phyloP scores from a whole-genome alignment of 2,888 invertebrate species.

The Rhimphoctona megacephalus region DNA sequence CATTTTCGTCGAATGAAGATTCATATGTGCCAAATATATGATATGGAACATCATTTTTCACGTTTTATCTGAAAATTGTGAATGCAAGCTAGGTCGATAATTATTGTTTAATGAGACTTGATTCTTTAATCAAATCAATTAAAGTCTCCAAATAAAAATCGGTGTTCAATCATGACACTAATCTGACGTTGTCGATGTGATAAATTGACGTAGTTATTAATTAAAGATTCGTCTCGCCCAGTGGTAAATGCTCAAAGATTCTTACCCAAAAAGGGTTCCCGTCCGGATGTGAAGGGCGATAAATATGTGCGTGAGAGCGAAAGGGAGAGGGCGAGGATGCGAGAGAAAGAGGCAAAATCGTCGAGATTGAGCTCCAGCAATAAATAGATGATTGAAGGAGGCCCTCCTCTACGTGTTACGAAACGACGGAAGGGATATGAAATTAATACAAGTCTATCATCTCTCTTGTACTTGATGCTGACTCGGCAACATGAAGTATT shows the following conservation, averaged over 20 bases:
- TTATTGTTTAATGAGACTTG: too few relatives aligned
- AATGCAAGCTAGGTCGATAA: not conserved
- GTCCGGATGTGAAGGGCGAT: constrained; percentile 42
- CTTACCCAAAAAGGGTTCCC: constrained; percentile 36
- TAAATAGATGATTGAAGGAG: constrained; percentile 83
- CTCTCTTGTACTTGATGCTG: constrained; percentile 70
- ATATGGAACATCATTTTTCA: not conserved
- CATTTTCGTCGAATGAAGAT: constrained; percentile 41
- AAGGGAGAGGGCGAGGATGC: not conserved
- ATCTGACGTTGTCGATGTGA: constrained; percentile 16
- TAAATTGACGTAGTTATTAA: constrained; percentile 44
- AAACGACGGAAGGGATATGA: constrained; percentile 83
- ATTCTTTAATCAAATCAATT: not conserved
- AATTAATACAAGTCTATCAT: constrained; percentile 83
- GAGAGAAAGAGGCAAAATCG: constrained; percentile 30
- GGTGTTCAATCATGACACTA: not conserved
- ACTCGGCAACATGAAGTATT: constrained; percentile 44
- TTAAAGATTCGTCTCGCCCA: constrained; percentile 41
- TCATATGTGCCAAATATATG: not conserved
- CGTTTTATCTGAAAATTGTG: not conserved
- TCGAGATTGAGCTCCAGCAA: constrained; percentile 82
- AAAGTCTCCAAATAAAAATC: not conserved
- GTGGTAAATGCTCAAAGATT: constrained; percentile 44
- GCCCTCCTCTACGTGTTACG: constrained; percentile 73
- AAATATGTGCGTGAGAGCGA: constrained; percentile 3